Base-by-base conservation (phyloP, 2,113 vertebrate species). In the Lycaon pictus region DNA sequence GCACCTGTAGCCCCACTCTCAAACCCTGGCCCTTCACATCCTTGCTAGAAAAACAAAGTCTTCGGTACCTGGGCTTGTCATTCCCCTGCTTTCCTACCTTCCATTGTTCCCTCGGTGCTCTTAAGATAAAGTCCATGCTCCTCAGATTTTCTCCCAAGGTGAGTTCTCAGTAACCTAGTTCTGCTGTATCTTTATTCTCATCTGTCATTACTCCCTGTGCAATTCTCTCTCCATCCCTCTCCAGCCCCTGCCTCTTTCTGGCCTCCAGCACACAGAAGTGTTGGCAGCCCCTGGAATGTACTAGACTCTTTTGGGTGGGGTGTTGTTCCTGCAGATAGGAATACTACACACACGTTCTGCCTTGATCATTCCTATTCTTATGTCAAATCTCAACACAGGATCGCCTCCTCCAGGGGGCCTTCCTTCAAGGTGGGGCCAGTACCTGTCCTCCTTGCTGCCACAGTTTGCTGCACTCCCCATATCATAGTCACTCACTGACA, bases 361-460 rank as follows among this genome's bases (percentile, higher is more conserved):
- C 19, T 27, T 53, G 43, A 63, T 32, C 20, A n/a, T 32, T 81
- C 43, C 19, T 53, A 7, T 9, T 53, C 32, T 4, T 5, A 9
- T 60, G 25, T 69, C 87, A 80, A 29, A 27, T 69, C 65, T 69
- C 92, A 76, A 0, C 43, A 32, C 10, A 25, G 29, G n/a, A n/a
- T 19, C 23, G 3, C 71, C 56, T 88, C 71, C 58, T 27, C 11
- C 20, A 27, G 67, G 76, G 63, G 85, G 72, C 2, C 67, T 74
- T 71, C 56, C 60, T 35, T 72, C 19, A 2, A 25, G 84, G 29
- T 51, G 20, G 37, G 12, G 2, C 5, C 7, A 17, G 13, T 17
- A 4, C 6, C 58, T 23, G 1, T 5, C 32, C 56, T 32, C 1
- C 29, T 23, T n/a, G 29, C 6, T 5, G 1, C 25, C 4, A 0